Percentiles rank a stretch among this genome's conserved stretches.
phyloP scores from a whole-genome alignment of 1,140 invertebrate species.

The Maconellicoccus hirsutus region DNA sequence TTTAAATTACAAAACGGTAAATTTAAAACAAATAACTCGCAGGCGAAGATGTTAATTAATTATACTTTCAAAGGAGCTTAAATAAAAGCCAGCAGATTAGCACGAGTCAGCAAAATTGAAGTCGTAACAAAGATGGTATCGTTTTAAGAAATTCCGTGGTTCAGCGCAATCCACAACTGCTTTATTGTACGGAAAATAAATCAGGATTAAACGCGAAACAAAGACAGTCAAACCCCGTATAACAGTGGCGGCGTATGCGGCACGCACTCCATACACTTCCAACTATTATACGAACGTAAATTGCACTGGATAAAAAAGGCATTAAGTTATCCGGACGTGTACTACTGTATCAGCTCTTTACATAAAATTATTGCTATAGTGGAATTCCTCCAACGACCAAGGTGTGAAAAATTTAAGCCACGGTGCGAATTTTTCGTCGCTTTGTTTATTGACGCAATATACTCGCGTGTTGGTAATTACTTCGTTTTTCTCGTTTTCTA shows the following conservation, averaged over 20 bases:
- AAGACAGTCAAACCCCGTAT: background rate
- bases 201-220: slow-evolving; percentile 18
- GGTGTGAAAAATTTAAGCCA: no score
- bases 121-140: slow-evolving; percentile 20
- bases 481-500: no score
- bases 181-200: slow-evolving; percentile 17
- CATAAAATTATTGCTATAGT: no score
- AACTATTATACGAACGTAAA: background rate
- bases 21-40: slow-evolving; percentile 2
- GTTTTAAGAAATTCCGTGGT: background rate
- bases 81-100: slow-evolving; percentile 18
- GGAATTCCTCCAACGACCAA: no score
- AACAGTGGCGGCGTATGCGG: background rate
- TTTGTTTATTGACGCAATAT: no score
- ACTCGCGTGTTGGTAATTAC: no score
- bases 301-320: slow-evolving; percentile 12
- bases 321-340: slow-evolving; percentile 9
- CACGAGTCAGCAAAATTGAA: slow-evolving; percentile 21
- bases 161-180: background rate
- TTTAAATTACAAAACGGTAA: slow-evolving; percentile 5
- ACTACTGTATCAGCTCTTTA: no score
- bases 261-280: background rate
- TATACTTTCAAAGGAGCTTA: slow-evolving; percentile 18
- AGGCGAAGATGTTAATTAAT: slow-evolving; percentile 18
- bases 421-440: no score